A percentile compares a stretch with the other conserved stretches of the same genome.
phyloP scores from a whole-genome alignment of 2,888 invertebrate genomes.

The Latrodectus elegans region DNA sequence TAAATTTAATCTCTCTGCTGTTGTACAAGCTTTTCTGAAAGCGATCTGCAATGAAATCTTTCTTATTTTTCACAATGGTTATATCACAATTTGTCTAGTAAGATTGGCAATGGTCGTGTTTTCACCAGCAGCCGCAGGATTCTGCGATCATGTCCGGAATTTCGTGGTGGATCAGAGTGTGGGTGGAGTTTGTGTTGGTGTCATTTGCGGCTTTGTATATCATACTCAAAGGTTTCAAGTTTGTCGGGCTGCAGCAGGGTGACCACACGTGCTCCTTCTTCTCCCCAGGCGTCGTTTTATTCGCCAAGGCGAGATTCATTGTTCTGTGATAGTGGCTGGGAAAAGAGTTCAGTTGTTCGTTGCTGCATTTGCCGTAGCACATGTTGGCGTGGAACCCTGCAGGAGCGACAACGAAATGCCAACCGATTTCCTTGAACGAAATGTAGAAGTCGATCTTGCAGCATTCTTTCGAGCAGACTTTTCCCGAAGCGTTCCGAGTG shows the following conservation, averaged over 20 bases:
- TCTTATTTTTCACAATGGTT: too few relatives aligned
- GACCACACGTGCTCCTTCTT: constrained; percentile 31
- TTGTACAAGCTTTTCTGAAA: too few relatives aligned
- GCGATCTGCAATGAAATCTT: too few relatives aligned
- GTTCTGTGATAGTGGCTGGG: constrained; percentile 40
- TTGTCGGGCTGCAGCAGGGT: constrained; percentile 44
- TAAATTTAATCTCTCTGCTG: too few relatives aligned
- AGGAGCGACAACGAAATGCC: constrained; percentile 42
- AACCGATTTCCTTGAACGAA: constrained; percentile 36
- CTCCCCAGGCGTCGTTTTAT: constrained; percentile 9
- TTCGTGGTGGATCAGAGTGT: constrained; percentile 21
- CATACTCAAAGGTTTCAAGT: constrained; percentile 30
- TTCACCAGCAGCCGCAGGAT: constrained; percentile 45
- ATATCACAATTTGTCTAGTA: too few relatives aligned
- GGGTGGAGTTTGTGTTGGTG: constrained; percentile 13
- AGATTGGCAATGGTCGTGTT: too few relatives aligned
- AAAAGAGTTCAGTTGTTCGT: constrained; percentile 21
- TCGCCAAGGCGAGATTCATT: constrained; percentile 12
- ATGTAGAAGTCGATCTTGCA: constrained; percentile 27
- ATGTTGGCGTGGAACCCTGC: constrained; percentile 27
- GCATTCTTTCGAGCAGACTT: constrained; percentile 19
- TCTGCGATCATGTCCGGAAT: constrained; percentile 46
- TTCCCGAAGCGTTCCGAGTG: not conserved
- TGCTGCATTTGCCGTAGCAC: constrained; percentile 44
- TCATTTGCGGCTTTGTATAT: constrained; percentile 21